Conservation (phyloP, 2,113 vertebrate species). For the Ellobius talpinus region DNA sequence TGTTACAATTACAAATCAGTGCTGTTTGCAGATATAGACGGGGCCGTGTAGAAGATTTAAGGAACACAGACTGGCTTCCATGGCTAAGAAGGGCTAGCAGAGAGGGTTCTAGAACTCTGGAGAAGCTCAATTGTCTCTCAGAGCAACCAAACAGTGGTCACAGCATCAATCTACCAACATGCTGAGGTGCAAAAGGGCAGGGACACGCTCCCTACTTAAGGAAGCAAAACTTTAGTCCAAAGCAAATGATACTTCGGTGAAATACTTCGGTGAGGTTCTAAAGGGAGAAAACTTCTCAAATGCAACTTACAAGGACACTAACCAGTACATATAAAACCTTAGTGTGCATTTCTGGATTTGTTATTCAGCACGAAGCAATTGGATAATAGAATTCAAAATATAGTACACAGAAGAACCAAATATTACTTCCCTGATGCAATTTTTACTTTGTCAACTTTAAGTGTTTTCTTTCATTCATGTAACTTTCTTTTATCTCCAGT, state of each 20-base stretch:
- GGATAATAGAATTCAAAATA: neutral
- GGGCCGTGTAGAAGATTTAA: neutral
- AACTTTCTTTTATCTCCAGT: neutral
- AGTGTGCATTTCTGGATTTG: neutral
- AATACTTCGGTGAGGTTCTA: neutral
- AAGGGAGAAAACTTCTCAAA: neutral
- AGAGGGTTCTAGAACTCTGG: neutral
- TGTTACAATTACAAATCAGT: neutral
- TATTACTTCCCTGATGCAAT: neutral
- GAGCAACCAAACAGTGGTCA: neutral
- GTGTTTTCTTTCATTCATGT: neutral
- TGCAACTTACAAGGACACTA: neutral
- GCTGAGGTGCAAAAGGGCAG: neutral
- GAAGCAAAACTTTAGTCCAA: neutral
- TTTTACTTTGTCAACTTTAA: neutral
- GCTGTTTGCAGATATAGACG: neutral
- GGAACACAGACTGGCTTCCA: rapidly evolving
- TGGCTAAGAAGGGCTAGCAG: rapidly evolving
- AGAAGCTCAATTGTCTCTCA: neutral
- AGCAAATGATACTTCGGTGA: neutral
- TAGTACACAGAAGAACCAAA: neutral
- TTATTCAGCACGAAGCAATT: neutral
- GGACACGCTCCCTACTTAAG: neutral
- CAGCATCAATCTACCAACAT: neutral
- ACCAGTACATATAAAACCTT: neutral